Evolutionary conservation across 2,888 invertebrate species (phyloP).

Genomic region (Diplolepis rosae): DNA sequence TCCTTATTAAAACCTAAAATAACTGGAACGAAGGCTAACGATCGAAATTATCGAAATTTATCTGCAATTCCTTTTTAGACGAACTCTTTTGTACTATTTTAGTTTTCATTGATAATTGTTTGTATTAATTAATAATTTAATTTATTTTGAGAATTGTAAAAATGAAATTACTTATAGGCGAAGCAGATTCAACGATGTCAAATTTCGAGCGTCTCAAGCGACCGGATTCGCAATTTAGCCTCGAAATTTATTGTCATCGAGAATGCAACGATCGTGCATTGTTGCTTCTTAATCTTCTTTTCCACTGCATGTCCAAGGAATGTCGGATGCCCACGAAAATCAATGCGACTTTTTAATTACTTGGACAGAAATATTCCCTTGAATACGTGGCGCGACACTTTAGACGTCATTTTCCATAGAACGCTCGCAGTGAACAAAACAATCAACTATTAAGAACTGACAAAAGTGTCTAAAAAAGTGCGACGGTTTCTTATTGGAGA

Average conservation of each 20-base stretch:
- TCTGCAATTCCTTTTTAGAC: conserved; percentile 23
- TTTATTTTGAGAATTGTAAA: conserved; percentile 13
- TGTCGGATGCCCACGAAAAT: conserved; percentile 2
- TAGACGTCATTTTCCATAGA: not conserved
- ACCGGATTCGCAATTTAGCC: conserved; percentile 8
- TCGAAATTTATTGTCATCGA: conserved; percentile 19
- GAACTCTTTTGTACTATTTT: not conserved
- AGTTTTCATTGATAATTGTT: conserved; percentile 11
- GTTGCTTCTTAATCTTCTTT: conserved; percentile 15
- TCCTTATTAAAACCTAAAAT: conserved; percentile 13
- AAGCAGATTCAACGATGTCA: conserved; percentile 29
- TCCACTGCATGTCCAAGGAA: not conserved
- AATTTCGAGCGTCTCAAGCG: conserved; percentile 21
- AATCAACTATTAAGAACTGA: conserved; percentile 16
- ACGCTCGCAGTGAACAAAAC: conserved; percentile 1
- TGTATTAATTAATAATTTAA: conserved; percentile 3
- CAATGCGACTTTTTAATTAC: conserved; percentile 1
- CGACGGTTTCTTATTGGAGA: conserved; percentile 14
- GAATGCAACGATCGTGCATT: conserved; percentile 15
- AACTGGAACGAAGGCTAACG: not conserved
- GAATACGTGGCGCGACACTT: not conserved
- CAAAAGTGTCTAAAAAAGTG: conserved; percentile 18
- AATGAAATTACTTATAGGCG: conserved; percentile 25
- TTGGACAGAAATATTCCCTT: conserved; percentile 16
- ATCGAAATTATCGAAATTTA: conserved; percentile 21